Percentiles rank a stretch among this genome's conserved stretches.
Evolutionary conservation across 2,797 vertebrate genomes (phyloP).

Genomic region (Sebastolobus alascanus): DNA sequence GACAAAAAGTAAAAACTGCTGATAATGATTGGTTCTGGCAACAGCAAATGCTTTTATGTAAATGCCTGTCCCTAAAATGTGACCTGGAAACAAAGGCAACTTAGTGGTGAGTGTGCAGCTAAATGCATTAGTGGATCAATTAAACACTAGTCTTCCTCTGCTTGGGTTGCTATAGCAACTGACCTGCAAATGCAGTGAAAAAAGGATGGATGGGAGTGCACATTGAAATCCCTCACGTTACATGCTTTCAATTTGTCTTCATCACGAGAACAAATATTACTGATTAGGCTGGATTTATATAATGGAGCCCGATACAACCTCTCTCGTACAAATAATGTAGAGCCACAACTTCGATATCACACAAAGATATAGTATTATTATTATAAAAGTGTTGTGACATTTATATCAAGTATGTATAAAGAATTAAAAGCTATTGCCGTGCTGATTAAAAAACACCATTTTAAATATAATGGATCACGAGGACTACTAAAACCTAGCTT

Average conservation of each 20-base stretch:
- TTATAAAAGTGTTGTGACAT: background rate
- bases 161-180: constrained; percentile 93
- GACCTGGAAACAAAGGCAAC: constrained; percentile 98
- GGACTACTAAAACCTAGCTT: background rate
- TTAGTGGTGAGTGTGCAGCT: constrained; percentile 93
- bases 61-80: constrained; percentile 93
- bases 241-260: constrained; percentile 64
- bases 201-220: constrained; percentile 79
- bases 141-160: constrained; percentile 93
- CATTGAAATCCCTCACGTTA: constrained; percentile 73
- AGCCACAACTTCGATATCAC: background rate
- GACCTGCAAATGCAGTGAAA: constrained; percentile 82
- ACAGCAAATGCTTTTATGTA: constrained; percentile 97
- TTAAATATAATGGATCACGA: background rate
- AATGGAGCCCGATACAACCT: background rate
- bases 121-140: constrained; percentile 99
- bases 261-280: constrained; percentile 63
- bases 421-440: background rate
- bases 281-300: constrained; percentile 7
- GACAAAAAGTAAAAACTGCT: constrained; percentile 92
- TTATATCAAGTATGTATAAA: background rate
- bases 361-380: background rate
- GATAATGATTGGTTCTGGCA: constrained; percentile 94
- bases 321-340: background rate
- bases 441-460: background rate